Percentiles rank a stretch among this genome's conserved stretches.
phyloP scores from a whole-genome alignment of 1,140 invertebrate genomes.

The Uloborus diversus region DNA sequence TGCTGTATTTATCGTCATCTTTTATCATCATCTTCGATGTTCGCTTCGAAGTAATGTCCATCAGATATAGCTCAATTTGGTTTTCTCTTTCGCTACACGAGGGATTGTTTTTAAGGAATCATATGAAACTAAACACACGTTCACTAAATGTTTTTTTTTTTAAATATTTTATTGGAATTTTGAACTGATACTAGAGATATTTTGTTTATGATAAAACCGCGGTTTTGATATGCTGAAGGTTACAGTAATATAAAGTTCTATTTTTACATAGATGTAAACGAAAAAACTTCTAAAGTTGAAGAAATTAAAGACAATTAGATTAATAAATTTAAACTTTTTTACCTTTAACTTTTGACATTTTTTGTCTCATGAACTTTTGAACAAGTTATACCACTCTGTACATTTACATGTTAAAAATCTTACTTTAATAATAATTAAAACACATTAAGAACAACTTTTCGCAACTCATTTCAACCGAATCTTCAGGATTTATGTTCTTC shows the following conservation, averaged over 20 bases:
- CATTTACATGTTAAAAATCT: no score
- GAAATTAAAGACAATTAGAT: background rate
- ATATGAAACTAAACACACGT: no score
- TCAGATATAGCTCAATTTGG: background rate
- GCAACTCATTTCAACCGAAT: background rate
- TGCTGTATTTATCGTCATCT: slow-evolving; percentile 35
- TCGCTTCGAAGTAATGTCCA: background rate
- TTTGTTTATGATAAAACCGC: no score
- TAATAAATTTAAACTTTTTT: background rate
- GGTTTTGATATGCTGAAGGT: background rate
- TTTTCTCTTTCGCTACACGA: no score
- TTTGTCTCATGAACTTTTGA: no score
- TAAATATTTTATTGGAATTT: no score
- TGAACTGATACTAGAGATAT: no score
- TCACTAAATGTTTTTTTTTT: background rate
- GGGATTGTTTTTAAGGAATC: no score
- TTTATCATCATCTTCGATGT: slow-evolving; percentile 39
- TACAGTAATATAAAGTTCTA: background rate
- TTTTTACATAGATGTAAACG: background rate
- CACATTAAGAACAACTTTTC: background rate
- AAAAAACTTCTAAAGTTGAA: background rate
- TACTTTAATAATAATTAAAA: background rate
- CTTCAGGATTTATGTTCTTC: background rate
- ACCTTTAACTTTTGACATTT: slow-evolving; percentile 3
- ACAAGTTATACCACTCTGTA: no score